These are phyloP conservation scores for Stomatorhinus ivindoensis DNA, from an alignment of 2,113 vertebrate species.

Conservation along the genomic window DNA sequence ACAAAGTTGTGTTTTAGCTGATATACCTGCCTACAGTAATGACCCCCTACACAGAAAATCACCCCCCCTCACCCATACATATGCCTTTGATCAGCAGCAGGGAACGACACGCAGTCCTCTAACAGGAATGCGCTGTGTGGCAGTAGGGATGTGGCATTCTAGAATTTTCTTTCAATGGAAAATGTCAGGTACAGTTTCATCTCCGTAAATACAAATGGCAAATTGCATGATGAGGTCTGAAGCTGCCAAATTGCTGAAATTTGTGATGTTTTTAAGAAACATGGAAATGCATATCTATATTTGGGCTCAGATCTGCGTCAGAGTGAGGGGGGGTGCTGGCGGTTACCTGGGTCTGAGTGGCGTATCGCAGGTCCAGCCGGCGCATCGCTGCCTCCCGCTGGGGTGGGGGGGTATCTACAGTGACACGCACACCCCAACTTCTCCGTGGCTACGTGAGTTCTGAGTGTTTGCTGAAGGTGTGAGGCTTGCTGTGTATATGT, in stretches of 20 bases:
- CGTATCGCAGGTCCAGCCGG: neutral
- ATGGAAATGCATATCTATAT: neutral
- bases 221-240: neutral
- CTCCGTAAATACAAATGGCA: neutral
- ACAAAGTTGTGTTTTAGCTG: neutral
- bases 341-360: neutral
- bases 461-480: constrained; percentile 14
- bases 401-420: neutral
- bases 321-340: neutral
- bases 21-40: neutral
- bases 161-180: neutral
- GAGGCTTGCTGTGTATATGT: neutral
- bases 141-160: neutral
- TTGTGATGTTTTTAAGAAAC: neutral
- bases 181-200: neutral
- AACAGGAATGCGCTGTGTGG: neutral
- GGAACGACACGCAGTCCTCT: neutral
- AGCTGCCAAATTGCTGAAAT: neutral
- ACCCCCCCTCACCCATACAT: neutral
- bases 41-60: neutral
- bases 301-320: neutral
- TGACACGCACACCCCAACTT: neutral
- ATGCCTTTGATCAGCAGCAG: neutral
- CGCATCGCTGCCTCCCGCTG: neutral
- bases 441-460: neutral